Evolutionary conservation across 2,888 invertebrate species (phyloP), one percentile per base, ranked within the genome.

Genomic region (Cyrtodaria siliqua): DNA sequence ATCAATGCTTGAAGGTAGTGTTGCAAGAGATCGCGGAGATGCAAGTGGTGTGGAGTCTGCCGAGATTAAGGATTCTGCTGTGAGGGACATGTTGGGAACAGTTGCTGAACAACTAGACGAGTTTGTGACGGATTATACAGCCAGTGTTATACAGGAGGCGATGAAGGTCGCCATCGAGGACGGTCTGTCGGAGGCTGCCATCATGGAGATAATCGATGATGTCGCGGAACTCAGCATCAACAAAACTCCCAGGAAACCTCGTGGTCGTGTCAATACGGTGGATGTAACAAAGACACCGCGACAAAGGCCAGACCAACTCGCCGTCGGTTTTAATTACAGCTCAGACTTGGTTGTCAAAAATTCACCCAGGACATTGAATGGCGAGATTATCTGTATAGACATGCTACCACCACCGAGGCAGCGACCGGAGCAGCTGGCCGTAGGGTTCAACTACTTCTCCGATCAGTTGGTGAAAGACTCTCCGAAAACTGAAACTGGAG

Each of bases 141-240:
- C 56, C 18, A 33, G 27, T 16, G 57, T 72, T 4, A 69, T 72
- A 18, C 62, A 76, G 40, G 33, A 68, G 20, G 75, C 75, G 20
- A 67, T 79, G 57, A 74, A 70, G 18, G 59, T 69, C 38, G 79
- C 79, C 2, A 67, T 74, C 8, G 44, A 49, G 20, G 79, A 74
- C 9, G 79, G 79, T 16, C 49, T 79, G 49, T 79, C 79, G 6
- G 74, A 79, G 38, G 74, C 79, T 3, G 42, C 49, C 27, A 79
- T 79, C 6, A 74, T 79, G 79, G 79, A 79, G 14, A 74, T 79
- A 12, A 79, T 79, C 20, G 70, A 79, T 20, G 79, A 79, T 59
- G 79, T 79, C 29, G 67, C 79, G 6, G 12, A 49, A 6, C 23
- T 14, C 6, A n/a, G 8, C 27, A 52, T 18, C 18, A 52, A 24